Conservation (phyloP, 1,140 invertebrate species). For the Pygmarrhopalites habei region DNA sequence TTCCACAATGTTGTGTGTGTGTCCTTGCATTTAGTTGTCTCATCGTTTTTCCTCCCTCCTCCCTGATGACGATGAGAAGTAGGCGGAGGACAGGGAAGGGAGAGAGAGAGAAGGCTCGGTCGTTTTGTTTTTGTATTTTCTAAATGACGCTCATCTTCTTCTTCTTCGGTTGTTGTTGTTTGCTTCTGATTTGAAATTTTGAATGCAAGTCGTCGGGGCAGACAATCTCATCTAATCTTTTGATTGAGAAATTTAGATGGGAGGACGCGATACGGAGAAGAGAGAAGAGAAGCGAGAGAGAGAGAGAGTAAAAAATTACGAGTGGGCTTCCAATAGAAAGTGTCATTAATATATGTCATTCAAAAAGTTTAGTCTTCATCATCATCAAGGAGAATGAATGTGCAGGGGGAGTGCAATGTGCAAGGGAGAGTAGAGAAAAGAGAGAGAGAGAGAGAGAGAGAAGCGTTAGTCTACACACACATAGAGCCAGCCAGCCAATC, state of each 20-base stretch:
- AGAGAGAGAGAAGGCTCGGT: no score
- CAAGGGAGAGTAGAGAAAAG: no score
- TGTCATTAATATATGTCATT: constrained; percentile 35
- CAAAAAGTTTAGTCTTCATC: constrained; percentile 23
- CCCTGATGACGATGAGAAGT: not conserved
- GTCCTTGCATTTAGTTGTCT: no score
- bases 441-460: no score
- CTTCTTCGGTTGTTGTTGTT: not conserved
- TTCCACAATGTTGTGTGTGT: no score
- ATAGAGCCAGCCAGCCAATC: no score
- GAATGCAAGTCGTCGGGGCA: constrained; percentile 9
- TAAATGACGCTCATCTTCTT: no score
- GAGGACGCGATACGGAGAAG: constrained; percentile 27
- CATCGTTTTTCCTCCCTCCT: not conserved
- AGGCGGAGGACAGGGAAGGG: not conserved
- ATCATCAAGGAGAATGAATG: no score
- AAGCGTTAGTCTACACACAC: no score
- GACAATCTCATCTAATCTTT: constrained; percentile 21
- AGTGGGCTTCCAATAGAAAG: constrained; percentile 29
- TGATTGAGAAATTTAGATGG: constrained; percentile 38
- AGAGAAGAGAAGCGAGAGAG: no score
- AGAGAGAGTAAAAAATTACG: constrained; percentile 31
- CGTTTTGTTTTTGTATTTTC: no score
- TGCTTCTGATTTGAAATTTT: constrained; percentile 8
- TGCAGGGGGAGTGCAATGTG: no score